These are phyloP conservation scores for Camptogramma bilineatum DNA, from an alignment of 2,888 invertebrate species.

Conservation along the genomic window DNA sequence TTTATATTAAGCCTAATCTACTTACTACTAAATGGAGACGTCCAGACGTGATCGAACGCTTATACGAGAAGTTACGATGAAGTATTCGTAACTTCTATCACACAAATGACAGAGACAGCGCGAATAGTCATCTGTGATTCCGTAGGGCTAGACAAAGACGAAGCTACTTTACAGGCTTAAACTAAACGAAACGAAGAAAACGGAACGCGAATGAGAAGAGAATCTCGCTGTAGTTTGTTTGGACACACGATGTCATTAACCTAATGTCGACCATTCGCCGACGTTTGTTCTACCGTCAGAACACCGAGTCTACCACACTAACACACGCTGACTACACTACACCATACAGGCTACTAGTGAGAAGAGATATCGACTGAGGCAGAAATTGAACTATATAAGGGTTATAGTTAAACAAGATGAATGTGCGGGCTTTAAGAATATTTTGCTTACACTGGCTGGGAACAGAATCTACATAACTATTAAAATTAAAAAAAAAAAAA, in stretches of 20 bases:
- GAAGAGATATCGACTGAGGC: constrained; percentile 4
- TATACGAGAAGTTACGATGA: neutral
- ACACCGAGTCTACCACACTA: constrained; percentile 47
- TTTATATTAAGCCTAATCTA: constrained; percentile 58
- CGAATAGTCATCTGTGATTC: neutral
- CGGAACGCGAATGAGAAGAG: constrained; percentile 31
- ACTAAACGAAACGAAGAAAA: constrained; percentile 56
- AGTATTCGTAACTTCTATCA: neutral
- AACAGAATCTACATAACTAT: constrained; percentile 4
- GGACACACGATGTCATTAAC: constrained; percentile 78
- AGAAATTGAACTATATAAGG: constrained; percentile 2
- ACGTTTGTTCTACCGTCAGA: constrained; percentile 68
- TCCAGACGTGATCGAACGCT: constrained; percentile 57
- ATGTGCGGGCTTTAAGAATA: neutral
- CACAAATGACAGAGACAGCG: neutral
- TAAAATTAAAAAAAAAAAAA: too few relatives aligned
- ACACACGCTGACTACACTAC: constrained; percentile 10
- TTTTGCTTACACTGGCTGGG: neutral
- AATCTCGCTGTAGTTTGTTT: constrained; percentile 82
- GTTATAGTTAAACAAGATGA: neutral
- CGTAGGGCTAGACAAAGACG: neutral
- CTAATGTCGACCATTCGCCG: constrained; percentile 60
- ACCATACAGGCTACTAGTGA: constrained; percentile 15
- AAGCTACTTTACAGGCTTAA: constrained; percentile 54
- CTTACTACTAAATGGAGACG: constrained; percentile 70